Evolutionary conservation across 1,140 invertebrate genomes (phyloP), one percentile per base, ranked within the genome.

Genomic region (Orussus abietinus): DNA sequence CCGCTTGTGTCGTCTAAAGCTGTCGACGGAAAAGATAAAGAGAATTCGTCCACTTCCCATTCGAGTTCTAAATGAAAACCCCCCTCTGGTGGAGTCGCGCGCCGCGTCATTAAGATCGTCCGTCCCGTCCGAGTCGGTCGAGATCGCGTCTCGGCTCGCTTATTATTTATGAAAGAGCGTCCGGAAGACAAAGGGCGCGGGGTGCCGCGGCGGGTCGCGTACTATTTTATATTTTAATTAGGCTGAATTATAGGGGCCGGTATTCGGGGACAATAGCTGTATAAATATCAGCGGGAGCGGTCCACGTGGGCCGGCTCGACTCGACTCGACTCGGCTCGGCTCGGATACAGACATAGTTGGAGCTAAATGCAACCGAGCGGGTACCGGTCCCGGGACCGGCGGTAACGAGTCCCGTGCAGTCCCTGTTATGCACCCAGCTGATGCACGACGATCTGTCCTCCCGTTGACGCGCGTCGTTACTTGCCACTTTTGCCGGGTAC

Each of bases 211-310:
- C n/a, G n/a, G n/a, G n/a, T n/a, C n/a, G n/a, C n/a, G n/a, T n/a
- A 17, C 34, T 13, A 36, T 36, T 36, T 36, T 36, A 36, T 36
- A 36, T 36, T 60, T 60, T 60, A 68, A 68, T 68, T 65, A 66
- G 60, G 42, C 51, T 68, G 62, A 68, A 64, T 68, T 68, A 68
- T 66, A 45, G 59, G 48, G 28, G 47, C 33, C 51, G 49, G 55
- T 53, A 58, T 62, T 54, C 47, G 53, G 53, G 55, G 52, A 69
- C 66, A 69, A 69, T 69, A 55, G 64, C 46, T 56, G 47, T 63
- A 69, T 69, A 69, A 69, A 69, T 69, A 66, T 57, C 15, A 32
- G 25, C 47, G 54, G 42, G 46, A 48, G 50, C 49, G 42, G 53
- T 44, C 12, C 38, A 53, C 55, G 55, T 58, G 55, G 55, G 47